Evolutionary conservation across 2,888 invertebrate genomes (phyloP).

Genomic region (Lysandra bellargus): DNA sequence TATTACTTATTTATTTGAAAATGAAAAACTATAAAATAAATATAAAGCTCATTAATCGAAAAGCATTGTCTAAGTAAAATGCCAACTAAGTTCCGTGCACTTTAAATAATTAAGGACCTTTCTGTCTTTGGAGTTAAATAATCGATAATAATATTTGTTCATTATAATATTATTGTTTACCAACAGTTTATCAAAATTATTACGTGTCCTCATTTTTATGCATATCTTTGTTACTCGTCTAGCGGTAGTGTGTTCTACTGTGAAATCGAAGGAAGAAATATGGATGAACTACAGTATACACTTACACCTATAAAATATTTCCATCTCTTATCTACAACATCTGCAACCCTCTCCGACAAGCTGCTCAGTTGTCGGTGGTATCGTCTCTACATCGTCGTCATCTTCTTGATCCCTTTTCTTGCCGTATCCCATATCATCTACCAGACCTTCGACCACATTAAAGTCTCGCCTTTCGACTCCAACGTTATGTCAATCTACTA

Average conservation of each 20-base stretch:
- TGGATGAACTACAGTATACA: not conserved
- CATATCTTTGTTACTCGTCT: not conserved
- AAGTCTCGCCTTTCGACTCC: not conserved
- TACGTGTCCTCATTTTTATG: not conserved
- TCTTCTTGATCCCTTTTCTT: not conserved
- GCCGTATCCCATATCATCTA: not conserved
- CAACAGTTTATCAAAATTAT: not conserved
- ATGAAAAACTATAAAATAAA: too few species aligned
- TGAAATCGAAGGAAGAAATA: too few species aligned
- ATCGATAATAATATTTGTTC: not conserved
- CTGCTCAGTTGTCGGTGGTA: not conserved
- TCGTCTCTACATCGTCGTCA: not conserved
- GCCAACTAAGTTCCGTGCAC: not conserved
- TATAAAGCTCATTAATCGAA: not conserved
- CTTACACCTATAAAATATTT: constrained; percentile 1
- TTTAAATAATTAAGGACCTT: not conserved
- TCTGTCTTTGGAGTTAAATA: not conserved
- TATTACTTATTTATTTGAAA: too few species aligned
- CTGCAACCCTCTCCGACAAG: not conserved
- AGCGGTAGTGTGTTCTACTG: not conserved
- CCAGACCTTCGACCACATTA: not conserved
- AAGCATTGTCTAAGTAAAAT: not conserved
- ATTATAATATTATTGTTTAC: not conserved
- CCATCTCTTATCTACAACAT: not conserved
- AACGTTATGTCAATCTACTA: not conserved